These are phyloP conservation scores for Takifugu ocellatus DNA, from an alignment of 2,797 vertebrate genomes.

Conservation along the genomic window DNA sequence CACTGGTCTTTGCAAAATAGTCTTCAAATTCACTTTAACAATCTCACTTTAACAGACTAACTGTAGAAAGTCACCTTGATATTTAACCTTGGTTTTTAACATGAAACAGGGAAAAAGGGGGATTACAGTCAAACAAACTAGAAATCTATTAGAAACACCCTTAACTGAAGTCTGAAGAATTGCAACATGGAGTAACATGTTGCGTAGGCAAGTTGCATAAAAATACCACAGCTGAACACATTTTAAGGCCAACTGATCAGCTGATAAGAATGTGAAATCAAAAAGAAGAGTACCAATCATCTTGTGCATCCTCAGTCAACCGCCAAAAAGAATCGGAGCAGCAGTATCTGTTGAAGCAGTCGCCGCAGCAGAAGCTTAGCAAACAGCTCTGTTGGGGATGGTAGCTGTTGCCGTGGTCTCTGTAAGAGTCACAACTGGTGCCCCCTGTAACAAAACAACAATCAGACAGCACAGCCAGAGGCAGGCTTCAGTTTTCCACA, in stretches of 20 bases:
- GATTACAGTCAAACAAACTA: neutral
- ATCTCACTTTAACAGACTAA: too few relatives aligned
- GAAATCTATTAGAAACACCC: too few relatives aligned
- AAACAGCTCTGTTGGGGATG: accelerated
- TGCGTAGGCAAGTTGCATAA: too few relatives aligned
- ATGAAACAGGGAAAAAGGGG: neutral
- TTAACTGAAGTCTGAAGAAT: too few relatives aligned
- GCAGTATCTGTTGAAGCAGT: conserved; percentile 48
- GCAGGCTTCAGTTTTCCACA: too few relatives aligned
- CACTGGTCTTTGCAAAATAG: too few relatives aligned
- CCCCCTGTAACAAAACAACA: conserved; percentile 13
- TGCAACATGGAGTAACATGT: too few relatives aligned
- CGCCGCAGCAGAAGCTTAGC: conserved; percentile 49
- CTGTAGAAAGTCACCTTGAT: too few relatives aligned
- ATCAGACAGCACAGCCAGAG: too few relatives aligned
- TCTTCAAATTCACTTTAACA: too few relatives aligned
- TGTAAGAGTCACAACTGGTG: conserved; percentile 40
- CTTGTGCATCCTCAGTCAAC: conserved; percentile 34
- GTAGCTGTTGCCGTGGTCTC: accelerated
- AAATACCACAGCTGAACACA: too few relatives aligned
- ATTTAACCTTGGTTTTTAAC: too few relatives aligned
- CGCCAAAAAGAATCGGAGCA: accelerated
- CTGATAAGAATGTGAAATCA: neutral
- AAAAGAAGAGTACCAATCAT: conserved; percentile 26
- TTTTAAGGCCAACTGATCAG: neutral